A percentile compares a stretch with the other conserved stretches of the same genome.
These are phyloP conservation scores for Acronicta alni DNA, from an alignment of 2,888 invertebrate genomes.

Conservation along the genomic window DNA sequence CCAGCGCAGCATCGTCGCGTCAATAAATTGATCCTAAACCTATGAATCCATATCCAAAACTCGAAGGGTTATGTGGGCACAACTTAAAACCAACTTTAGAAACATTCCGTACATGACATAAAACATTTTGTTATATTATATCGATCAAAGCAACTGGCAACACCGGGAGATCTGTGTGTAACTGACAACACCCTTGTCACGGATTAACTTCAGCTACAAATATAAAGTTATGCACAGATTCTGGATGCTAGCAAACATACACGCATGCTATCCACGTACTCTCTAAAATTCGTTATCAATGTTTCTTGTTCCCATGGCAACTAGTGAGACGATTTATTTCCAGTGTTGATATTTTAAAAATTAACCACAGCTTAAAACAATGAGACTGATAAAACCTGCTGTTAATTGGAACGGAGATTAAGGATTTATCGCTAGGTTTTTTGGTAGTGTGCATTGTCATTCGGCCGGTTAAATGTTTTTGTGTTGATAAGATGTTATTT, in stretches of 20 bases:
- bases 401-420: slow-evolving; percentile 30
- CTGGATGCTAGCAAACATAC: slow-evolving; percentile 47
- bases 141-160: slow-evolving; percentile 29
- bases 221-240: slow-evolving; percentile 60
- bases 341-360: slow-evolving; percentile 29
- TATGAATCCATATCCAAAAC: background rate
- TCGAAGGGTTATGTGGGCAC: slow-evolving; percentile 5
- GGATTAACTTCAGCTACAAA: slow-evolving; percentile 55
- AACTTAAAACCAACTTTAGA: slow-evolving; percentile 17
- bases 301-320: slow-evolving; percentile 38
- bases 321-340: slow-evolving; percentile 37
- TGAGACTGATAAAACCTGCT: slow-evolving; percentile 31
- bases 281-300: slow-evolving; percentile 2
- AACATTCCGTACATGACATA: slow-evolving; percentile 13
- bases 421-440: slow-evolving; percentile 1
- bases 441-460: background rate
- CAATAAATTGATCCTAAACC: too few species aligned
- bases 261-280: slow-evolving; percentile 34
- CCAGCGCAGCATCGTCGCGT: too few species aligned
- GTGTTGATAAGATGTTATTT: background rate
- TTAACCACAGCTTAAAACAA: slow-evolving; percentile 44
- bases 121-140: slow-evolving; percentile 22
- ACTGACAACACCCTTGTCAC: slow-evolving; percentile 70
- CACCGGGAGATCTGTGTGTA: slow-evolving; percentile 50
- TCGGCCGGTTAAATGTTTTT: background rate